These are phyloP conservation scores for Bugulina stolonifera DNA, from an alignment of 2,888 invertebrate genomes.

Conservation along the genomic window DNA sequence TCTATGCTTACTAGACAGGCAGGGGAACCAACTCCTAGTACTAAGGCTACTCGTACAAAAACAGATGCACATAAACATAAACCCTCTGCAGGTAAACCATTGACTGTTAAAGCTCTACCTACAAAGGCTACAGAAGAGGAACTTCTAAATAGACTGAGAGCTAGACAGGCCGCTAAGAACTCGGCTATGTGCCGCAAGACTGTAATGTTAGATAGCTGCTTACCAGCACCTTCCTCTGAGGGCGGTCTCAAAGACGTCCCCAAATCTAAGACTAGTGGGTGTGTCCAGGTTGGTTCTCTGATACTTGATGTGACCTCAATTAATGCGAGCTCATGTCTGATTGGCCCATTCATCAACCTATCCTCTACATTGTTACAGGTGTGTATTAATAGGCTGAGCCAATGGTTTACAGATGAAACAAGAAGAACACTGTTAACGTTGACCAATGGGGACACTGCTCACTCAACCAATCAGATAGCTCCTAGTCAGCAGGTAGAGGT, in stretches of 20 bases:
- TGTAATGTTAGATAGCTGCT: not conserved
- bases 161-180: not conserved
- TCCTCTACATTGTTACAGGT: too few species aligned
- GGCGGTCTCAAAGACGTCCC: not conserved
- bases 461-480: too few species aligned
- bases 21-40: not conserved
- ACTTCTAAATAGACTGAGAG: not conserved
- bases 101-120: not conserved
- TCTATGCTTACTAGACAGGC: not conserved
- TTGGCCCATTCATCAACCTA: too few species aligned
- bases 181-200: not conserved
- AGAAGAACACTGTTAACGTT: too few species aligned
- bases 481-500: too few species aligned
- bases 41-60: not conserved
- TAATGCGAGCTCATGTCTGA: too few species aligned
- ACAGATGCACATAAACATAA: not conserved
- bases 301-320: too few species aligned
- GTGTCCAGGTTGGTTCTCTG: not conserved
- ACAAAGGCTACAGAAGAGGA: not conserved
- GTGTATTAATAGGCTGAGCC: not conserved
- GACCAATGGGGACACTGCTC: too few species aligned
- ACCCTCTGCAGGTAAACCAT: not conserved
- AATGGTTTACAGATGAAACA: constrained; percentile 10
- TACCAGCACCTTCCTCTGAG: not conserved
- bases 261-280: not conserved